Evolutionary conservation across 2,113 vertebrate genomes (phyloP).

Genomic region (Anguilla japonica): DNA sequence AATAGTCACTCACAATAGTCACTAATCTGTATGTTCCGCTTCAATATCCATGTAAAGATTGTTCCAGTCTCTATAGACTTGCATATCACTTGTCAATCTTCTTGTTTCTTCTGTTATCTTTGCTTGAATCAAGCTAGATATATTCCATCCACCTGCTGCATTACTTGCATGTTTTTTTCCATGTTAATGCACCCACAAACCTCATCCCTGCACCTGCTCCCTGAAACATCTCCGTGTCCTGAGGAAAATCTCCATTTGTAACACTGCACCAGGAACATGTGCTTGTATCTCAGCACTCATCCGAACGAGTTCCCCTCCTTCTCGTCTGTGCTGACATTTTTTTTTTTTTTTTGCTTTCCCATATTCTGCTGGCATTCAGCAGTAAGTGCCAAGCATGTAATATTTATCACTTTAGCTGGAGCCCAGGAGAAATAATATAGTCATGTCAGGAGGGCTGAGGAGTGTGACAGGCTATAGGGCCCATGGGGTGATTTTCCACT

Average conservation of each 20-base stretch:
- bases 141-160: conserved; percentile 39
- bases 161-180: background rate
- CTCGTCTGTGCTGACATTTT: conserved; percentile 25
- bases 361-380: conserved; percentile 27
- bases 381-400: conserved; percentile 32
- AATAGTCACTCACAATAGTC: too few species aligned
- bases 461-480: conserved; percentile 24
- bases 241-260: conserved; percentile 23
- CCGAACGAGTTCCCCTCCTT: background rate
- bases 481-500: conserved; percentile 27
- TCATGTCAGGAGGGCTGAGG: conserved; percentile 19
- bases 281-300: conserved; percentile 18
- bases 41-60: too few species aligned
- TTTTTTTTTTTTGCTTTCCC: conserved; percentile 17
- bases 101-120: too few species aligned
- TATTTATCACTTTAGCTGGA: conserved; percentile 37
- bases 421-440: conserved; percentile 33
- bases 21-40: too few species aligned
- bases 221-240: conserved; percentile 50
- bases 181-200: background rate
- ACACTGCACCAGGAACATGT: background rate
- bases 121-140: background rate
- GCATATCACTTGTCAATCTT: too few species aligned
- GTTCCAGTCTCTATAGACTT: too few species aligned
- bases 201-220: conserved; percentile 38